These are phyloP conservation scores for Stegana nigrithorax DNA, from an alignment of 2,888 invertebrate genomes.

Conservation along the genomic window DNA sequence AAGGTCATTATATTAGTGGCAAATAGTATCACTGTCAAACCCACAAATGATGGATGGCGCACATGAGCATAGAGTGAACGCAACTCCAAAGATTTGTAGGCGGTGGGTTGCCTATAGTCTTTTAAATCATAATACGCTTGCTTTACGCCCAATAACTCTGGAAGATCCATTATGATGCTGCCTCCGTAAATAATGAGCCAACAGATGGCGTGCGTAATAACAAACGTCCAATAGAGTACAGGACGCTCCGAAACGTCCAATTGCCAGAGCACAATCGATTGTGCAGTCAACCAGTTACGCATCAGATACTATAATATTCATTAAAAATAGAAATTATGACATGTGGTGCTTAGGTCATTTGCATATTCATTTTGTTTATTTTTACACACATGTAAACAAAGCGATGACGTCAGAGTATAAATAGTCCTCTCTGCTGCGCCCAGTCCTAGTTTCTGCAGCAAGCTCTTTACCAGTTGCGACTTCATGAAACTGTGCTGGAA, in stretches of 20 bases:
- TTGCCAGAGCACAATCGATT: slow-evolving; percentile 71
- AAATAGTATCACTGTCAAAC: slow-evolving; percentile 73
- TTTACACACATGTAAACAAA: slow-evolving; percentile 68
- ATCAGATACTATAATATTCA: slow-evolving; percentile 67
- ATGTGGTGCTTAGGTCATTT: neutral
- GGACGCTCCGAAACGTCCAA: slow-evolving; percentile 69
- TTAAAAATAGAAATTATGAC: neutral
- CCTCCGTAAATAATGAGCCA: slow-evolving; percentile 75
- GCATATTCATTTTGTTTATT: slow-evolving; percentile 3
- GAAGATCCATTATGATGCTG: slow-evolving; percentile 74
- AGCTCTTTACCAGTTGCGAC: slow-evolving; percentile 68
- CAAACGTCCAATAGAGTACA: slow-evolving; percentile 70
- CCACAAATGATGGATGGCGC: slow-evolving; percentile 75
- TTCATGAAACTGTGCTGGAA: slow-evolving; percentile 74
- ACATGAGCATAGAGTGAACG: slow-evolving; percentile 72
- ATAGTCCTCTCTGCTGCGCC: slow-evolving; percentile 69
- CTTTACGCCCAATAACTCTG: slow-evolving; percentile 74
- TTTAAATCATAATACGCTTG: slow-evolving; percentile 74
- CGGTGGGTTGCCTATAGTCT: slow-evolving; percentile 70
- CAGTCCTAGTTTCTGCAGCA: slow-evolving; percentile 67
- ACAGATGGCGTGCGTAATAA: slow-evolving; percentile 69
- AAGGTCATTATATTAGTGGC: slow-evolving; percentile 74
- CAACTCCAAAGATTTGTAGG: slow-evolving; percentile 71
- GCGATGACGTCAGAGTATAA: slow-evolving; percentile 70
- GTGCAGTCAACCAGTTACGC: slow-evolving; percentile 70